phyloP scores from a whole-genome alignment of 2,113 vertebrate species.

The Trachemys scripta region DNA sequence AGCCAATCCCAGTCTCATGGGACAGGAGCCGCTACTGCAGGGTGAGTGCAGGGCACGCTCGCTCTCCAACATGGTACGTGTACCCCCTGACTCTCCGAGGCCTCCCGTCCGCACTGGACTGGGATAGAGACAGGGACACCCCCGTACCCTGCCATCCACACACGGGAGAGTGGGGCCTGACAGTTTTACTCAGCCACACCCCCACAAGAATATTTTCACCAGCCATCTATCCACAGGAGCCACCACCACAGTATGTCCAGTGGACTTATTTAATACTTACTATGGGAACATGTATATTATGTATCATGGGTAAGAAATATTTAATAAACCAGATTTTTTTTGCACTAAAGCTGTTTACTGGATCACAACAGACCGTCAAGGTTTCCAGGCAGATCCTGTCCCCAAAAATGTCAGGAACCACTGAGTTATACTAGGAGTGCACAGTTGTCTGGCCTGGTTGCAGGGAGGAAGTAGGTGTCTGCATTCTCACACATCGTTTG shows the following conservation, averaged over 20 bases:
- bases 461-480: background rate
- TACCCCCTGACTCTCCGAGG: background rate
- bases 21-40: background rate
- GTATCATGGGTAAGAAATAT: background rate
- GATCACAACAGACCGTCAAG: background rate
- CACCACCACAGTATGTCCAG: background rate
- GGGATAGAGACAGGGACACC: background rate
- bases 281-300: background rate
- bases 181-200: background rate
- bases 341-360: background rate
- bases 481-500: background rate
- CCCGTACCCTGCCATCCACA: background rate
- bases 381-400: background rate
- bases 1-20: too few species aligned
- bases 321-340: background rate
- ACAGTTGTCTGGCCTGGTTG: background rate
- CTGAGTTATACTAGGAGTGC: background rate
- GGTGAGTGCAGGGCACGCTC: background rate
- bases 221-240: background rate
- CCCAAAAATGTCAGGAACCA: background rate
- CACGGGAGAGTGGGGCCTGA: background rate
- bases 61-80: background rate
- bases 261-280: background rate
- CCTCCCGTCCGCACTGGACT: background rate
- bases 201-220: background rate